Percentiles rank a stretch among this genome's conserved stretches.
Evolutionary conservation across 1,140 invertebrate species (phyloP).

Genomic region (Berghia stephanieae): DNA sequence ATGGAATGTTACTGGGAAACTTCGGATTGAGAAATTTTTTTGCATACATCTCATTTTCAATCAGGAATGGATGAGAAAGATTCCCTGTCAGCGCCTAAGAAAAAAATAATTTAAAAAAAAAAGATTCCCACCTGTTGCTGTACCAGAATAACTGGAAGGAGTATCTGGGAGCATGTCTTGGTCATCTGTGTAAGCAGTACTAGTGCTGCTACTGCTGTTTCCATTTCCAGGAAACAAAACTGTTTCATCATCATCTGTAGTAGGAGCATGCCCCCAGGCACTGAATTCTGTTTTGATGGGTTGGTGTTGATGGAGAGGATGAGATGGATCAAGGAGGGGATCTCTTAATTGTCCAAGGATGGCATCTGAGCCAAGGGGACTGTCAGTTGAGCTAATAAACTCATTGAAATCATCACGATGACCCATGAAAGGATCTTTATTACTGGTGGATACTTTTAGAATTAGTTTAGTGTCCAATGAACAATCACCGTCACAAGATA

Average conservation of each 20-base stretch:
- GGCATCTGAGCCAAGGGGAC: background rate
- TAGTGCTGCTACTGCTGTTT: background rate
- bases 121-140: background rate
- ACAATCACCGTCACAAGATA: constrained; percentile 12
- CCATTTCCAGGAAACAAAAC: background rate
- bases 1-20: too few species aligned
- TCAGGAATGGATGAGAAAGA: too few species aligned
- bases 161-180: constrained; percentile 15
- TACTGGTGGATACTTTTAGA: background rate
- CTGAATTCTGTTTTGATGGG: background rate
- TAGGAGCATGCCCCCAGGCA: constrained; percentile 21
- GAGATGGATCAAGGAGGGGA: background rate
- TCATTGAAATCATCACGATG: constrained; percentile 10
- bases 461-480: background rate
- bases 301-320: background rate
- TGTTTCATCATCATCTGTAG: background rate
- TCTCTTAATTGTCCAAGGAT: background rate
- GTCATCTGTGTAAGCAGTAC: background rate
- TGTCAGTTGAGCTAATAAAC: too few species aligned
- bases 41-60: too few species aligned
- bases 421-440: constrained; percentile 29
- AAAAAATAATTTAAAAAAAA: background rate
- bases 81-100: constrained; percentile 28
- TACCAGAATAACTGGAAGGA: constrained; percentile 8
- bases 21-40: too few species aligned